phyloP scores from a whole-genome alignment of 2,888 invertebrate species.

The Perizoma affinitatum region DNA sequence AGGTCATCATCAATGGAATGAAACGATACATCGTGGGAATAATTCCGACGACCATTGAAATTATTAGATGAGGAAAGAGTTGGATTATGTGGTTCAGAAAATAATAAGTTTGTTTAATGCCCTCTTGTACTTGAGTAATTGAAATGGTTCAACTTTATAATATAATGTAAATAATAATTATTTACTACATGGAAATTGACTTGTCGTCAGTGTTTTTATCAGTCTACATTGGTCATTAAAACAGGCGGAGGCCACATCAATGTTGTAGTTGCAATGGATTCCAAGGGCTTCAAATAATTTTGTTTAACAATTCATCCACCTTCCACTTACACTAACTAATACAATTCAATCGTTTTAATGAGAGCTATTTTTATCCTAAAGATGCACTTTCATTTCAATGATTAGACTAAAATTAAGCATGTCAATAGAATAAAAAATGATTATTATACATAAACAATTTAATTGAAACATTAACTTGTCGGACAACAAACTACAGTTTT shows the following conservation, averaged over 20 bases:
- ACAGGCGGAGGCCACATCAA: conserved; percentile 68
- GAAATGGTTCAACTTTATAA: conserved; percentile 42
- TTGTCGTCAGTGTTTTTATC: conserved; percentile 55
- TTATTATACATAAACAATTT: conserved; percentile 80
- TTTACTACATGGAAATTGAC: conserved; percentile 58
- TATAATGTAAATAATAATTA: conserved; percentile 50
- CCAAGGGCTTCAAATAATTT: conserved; percentile 61
- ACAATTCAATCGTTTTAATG: conserved; percentile 65
- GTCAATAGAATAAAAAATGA: conserved; percentile 81
- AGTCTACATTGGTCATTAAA: conserved; percentile 70
- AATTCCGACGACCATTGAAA: conserved; percentile 28
- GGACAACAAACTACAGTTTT: conserved; percentile 81
- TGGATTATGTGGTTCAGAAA: conserved; percentile 20
- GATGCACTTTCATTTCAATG: conserved; percentile 76
- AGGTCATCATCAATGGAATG: conserved; percentile 36
- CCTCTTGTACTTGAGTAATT: conserved; percentile 52
- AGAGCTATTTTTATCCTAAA: conserved; percentile 75
- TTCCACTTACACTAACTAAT: conserved; percentile 70
- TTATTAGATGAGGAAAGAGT: background rate
- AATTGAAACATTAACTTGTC: conserved; percentile 78
- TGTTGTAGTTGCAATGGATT: conserved; percentile 53
- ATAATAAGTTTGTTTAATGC: conserved; percentile 36
- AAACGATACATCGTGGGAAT: conserved; percentile 34
- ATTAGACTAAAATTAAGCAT: conserved; percentile 79
- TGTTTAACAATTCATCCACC: conserved; percentile 50